Conservation (phyloP, 2,888 invertebrate genomes). For the Lithosia quadra region DNA sequence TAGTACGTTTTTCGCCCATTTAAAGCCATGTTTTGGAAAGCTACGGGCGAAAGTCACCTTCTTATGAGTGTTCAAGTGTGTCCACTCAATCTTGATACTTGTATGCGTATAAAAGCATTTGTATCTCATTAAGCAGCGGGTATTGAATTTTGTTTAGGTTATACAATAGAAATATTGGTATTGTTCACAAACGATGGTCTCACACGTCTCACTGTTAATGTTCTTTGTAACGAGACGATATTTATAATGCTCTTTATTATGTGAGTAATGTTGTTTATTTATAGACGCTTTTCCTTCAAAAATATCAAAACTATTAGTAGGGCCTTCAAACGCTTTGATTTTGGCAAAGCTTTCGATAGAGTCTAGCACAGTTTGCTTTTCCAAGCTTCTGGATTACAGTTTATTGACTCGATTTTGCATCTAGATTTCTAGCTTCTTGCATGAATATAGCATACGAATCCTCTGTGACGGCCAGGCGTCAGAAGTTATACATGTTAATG, state of each 20-base stretch:
- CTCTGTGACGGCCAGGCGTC: background rate
- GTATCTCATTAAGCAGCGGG: slow-evolving; percentile 48
- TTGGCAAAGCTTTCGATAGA: too few relatives aligned
- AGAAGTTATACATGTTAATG: too few relatives aligned
- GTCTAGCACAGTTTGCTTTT: background rate
- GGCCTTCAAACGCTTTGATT: too few relatives aligned
- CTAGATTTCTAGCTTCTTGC: too few relatives aligned
- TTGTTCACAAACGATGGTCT: background rate
- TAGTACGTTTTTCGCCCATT: slow-evolving; percentile 61
- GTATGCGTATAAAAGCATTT: slow-evolving; percentile 45
- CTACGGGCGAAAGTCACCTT: slow-evolving; percentile 81
- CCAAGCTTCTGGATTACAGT: background rate
- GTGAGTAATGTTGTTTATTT: too few relatives aligned
- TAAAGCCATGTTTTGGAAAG: slow-evolving; percentile 79
- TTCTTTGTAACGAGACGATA: background rate
- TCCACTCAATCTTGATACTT: slow-evolving; percentile 73
- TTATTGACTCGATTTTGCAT: too few relatives aligned
- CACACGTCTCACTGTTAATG: background rate
- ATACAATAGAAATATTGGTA: background rate
- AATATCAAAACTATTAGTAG: too few relatives aligned
- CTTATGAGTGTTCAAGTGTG: slow-evolving; percentile 66
- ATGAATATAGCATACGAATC: too few relatives aligned
- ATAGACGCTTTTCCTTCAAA: too few relatives aligned
- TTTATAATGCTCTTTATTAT: background rate
- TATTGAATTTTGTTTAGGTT: too few relatives aligned